Evolutionary conservation across 2,113 vertebrate genomes (phyloP), one percentile per base, ranked within the genome.

Genomic region (Uropsilus gracilis): DNA sequence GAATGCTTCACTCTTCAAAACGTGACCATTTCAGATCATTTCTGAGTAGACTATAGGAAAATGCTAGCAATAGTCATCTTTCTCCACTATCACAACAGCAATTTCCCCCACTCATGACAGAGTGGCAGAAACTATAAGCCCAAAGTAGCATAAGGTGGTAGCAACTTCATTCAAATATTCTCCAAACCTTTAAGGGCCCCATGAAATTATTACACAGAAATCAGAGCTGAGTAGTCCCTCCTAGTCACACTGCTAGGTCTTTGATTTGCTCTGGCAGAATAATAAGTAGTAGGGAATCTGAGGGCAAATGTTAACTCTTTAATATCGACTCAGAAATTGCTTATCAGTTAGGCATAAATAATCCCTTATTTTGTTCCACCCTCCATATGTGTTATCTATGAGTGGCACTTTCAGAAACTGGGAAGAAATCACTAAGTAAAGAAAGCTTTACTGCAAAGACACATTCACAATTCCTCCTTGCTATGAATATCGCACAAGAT

Each of bases 1-100:
- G 77, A 94, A 72, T 69, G 81, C 53, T 87, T 69, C 46, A 77
- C 32, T 76, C 68, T 93, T 96, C 55, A 69, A 92, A 68, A n/a
- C n/a, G n/a, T 26, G 34, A 66, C 24, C 39, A 9, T 26, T 48
- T 78, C 42, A 44, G 61, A 95, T 7, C 3, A 69, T 78, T 76
- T 72, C 81, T 42, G 69, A 82, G 63, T 66, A 37, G 26, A 48
- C 24, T 22, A 63, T 0, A 86, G 71, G 20, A 91, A 80, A 90
- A 63, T n/a, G 30, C 39, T 76, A 48, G 75, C 4, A 20, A 93
- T 64, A 16, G 28, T 57, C 81, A 69, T 50, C 30, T 32, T 82
- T 72, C 83, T 18, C 76, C 63, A 57, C 42, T 42, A 26, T 5
- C 17, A 50, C 42, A 46, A 85, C 5, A 66, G 42, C 30, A 30